A percentile compares a stretch with the other conserved stretches of the same genome.
These are phyloP conservation scores for Oedothorax gibbosus DNA, from an alignment of 1,140 invertebrate species.

Conservation along the genomic window DNA sequence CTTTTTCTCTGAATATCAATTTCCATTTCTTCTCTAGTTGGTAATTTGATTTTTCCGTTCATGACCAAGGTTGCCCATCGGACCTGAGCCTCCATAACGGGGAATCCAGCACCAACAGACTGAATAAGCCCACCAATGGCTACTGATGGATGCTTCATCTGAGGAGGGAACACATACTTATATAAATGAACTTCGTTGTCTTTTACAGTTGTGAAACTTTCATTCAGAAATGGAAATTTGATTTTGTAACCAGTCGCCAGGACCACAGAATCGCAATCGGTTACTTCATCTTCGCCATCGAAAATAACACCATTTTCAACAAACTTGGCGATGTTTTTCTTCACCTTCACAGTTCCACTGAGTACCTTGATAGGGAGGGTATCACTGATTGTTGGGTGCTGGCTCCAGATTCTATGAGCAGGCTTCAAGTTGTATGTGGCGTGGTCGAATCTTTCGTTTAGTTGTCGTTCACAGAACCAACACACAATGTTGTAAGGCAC, in stretches of 20 bases:
- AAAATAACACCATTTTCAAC: conserved; percentile 67
- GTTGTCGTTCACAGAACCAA: conserved; percentile 44
- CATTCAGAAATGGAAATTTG: conserved; percentile 67
- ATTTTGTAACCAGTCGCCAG: conserved; percentile 69
- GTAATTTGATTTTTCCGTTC: conserved; percentile 62
- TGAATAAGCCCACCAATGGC: conserved; percentile 72
- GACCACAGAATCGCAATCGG: conserved; percentile 66
- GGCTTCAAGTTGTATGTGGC: conserved; percentile 70
- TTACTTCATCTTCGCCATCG: conserved; percentile 61
- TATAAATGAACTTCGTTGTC: conserved; percentile 68
- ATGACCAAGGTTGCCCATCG: conserved; percentile 67
- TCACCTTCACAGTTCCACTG: conserved; percentile 69
- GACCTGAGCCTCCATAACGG: conserved; percentile 72
- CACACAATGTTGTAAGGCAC: conserved; percentile 54
- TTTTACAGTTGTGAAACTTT: conserved; percentile 19
- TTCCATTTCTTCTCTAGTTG: conserved; percentile 65
- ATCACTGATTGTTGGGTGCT: conserved; percentile 73
- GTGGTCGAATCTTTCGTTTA: conserved; percentile 68
- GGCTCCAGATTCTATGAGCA: conserved; percentile 67
- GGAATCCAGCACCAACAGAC: conserved; percentile 70
- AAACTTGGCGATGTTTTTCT: conserved; percentile 67
- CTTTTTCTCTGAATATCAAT: conserved; percentile 66
- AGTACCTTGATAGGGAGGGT: conserved; percentile 71
- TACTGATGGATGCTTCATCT: conserved; percentile 66
- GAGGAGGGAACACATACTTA: conserved; percentile 70